Evolutionary conservation across 2,113 vertebrate genomes (phyloP).

Genomic region (Corydoras maculifer): DNA sequence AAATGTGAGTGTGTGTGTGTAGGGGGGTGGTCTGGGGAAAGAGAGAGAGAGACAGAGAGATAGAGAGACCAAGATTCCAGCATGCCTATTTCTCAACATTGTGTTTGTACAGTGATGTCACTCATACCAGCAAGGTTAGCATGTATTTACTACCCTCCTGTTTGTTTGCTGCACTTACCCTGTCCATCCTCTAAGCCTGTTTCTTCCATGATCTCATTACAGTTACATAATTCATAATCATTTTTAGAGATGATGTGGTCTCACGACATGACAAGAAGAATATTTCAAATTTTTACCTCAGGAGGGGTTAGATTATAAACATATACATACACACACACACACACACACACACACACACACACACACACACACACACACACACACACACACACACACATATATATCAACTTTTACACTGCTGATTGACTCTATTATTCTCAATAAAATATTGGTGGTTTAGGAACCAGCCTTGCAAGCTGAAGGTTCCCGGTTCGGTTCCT

Average conservation of each 20-base stretch:
- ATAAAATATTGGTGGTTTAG: too few species aligned
- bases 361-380: not conserved
- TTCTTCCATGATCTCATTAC: not conserved
- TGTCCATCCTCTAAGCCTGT: not conserved
- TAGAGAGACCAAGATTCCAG: conserved; percentile 24
- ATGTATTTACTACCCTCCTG: conserved; percentile 25
- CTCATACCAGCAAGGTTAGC: conserved; percentile 38
- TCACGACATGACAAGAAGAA: too few species aligned
- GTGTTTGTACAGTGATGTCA: conserved; percentile 48
- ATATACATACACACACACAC: conserved; percentile 16
- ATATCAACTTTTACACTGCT: not conserved
- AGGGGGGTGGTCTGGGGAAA: too few species aligned
- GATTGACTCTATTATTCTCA: too few species aligned
- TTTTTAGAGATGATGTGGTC: not conserved
- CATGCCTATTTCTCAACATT: conserved; percentile 20
- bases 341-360: conserved; percentile 13
- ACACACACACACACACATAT: conserved; percentile 1
- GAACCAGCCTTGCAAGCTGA: too few species aligned
- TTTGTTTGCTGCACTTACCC: conserved; percentile 13
- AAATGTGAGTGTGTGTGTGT: too few species aligned
- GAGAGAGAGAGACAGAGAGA: conserved; percentile 17
- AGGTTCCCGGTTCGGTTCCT: too few species aligned
- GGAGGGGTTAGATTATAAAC: not conserved
- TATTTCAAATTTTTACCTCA: too few species aligned
- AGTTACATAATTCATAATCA: not conserved